Percentiles rank a stretch among this genome's conserved stretches.
phyloP scores from a whole-genome alignment of 2,797 vertebrate species.

The Staurois parvus region DNA sequence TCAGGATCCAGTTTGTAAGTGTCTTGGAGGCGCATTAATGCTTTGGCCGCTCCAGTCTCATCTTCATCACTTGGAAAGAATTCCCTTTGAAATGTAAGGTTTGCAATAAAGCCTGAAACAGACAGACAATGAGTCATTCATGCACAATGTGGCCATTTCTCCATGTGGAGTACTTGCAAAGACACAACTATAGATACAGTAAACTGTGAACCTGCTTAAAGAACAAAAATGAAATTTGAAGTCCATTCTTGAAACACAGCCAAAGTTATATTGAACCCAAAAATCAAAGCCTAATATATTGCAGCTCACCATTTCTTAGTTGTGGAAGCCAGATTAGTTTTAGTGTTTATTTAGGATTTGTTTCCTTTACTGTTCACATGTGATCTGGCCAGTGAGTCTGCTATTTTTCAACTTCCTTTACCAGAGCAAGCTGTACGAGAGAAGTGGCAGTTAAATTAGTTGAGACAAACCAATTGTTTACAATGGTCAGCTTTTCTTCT shows the following conservation, averaged over 20 bases:
- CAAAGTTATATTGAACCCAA: too few relatives aligned
- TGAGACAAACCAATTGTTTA: too few relatives aligned
- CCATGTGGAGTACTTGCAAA: neutral
- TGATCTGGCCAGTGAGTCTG: too few relatives aligned
- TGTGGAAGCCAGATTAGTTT: too few relatives aligned
- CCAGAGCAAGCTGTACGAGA: too few relatives aligned
- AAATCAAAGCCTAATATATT: too few relatives aligned
- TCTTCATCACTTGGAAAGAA: slow-evolving; percentile 94
- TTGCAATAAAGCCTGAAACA: slow-evolving; percentile 88
- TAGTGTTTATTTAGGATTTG: too few relatives aligned
- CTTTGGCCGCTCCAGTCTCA: slow-evolving; percentile 91
- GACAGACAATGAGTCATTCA: slow-evolving; percentile 7
- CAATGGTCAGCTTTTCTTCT: too few relatives aligned
- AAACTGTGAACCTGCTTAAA: neutral
- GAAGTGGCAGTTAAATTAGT: too few relatives aligned
- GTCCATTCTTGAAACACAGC: neutral
- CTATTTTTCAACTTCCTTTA: too few relatives aligned
- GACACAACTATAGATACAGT: neutral
- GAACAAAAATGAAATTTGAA: neutral
- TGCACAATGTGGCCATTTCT: neutral
- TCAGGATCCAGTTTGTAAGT: slow-evolving; percentile 93
- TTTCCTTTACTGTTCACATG: too few relatives aligned
- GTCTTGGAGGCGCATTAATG: slow-evolving; percentile 96
- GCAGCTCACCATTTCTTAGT: too few relatives aligned
- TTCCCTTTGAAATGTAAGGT: slow-evolving; percentile 90